Base-by-base conservation (phyloP, 2,113 vertebrate genomes). In the Zapornia atra region DNA sequence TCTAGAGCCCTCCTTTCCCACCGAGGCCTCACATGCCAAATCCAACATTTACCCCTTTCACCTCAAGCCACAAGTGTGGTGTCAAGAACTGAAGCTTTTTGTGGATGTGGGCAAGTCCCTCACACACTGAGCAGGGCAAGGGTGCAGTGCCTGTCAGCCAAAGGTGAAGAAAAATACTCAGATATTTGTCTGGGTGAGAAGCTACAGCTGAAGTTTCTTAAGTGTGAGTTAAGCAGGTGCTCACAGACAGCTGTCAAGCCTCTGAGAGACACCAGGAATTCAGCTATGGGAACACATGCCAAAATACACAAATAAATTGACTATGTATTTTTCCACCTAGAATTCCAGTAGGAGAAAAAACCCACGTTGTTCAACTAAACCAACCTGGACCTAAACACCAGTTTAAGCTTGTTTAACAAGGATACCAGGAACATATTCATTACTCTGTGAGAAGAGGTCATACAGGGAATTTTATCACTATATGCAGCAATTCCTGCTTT, bases 11-110 rank as follows among this genome's bases (percentile, higher is more conserved):
- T 6, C n/a, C n/a, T n/a, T n/a, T 17, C 44, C 44, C 16, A 25
- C 36, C 6, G 4, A 38, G 12, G 71, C 28, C 46, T 78, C 31
- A 38, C 0, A 1, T n/a, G 24, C 29, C 0, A 0, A 82, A 77
- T 61, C 15, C 25, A 42, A 28, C 19, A 13, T 72, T 61, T 61
- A 25, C 7, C 61, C 7, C 8, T 34, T 72, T 73, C 40, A 44
- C 15, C 16, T 61, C 40, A 34, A 54, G 29, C 29, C n/a, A 31
- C n/a, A 77, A 53, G 13, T 60, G 38, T 12, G 60, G 59, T 2
- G 8, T 13, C 29, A 54, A 25, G 34, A 60, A 34, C 31, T 6
- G 13, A 59, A 54, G 19, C 11, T 11, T 11, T 34, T 31, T 66
- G 53, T 44, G 26, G 29, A 56, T 31, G 8, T 12, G 33, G 46